Conservation (phyloP, 2,888 invertebrate species). For the Mythimna albipuncta region DNA sequence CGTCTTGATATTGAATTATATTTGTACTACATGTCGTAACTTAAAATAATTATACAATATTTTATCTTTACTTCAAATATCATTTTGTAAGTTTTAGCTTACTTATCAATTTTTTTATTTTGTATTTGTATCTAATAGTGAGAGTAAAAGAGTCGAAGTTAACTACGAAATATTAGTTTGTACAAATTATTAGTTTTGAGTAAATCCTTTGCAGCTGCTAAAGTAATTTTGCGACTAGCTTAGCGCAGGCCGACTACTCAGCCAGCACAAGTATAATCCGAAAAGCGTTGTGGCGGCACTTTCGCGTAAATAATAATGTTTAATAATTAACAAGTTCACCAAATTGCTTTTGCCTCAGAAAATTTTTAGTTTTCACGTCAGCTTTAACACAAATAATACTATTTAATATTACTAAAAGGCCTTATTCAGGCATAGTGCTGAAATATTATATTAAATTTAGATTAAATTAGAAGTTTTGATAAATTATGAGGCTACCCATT, state of each 20-base stretch:
- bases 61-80: neutral
- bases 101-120: too few species aligned
- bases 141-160: constrained; percentile 2
- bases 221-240: constrained; percentile 20
- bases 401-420: neutral
- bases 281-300: constrained; percentile 2
- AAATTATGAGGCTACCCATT: neutral
- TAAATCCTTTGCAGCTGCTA: constrained; percentile 9
- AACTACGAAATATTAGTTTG: neutral
- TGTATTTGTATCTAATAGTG: neutral
- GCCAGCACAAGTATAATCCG: constrained; percentile 20
- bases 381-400: constrained; percentile 10
- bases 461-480: constrained; percentile 16
- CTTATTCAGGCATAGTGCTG: neutral
- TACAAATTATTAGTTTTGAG: neutral
- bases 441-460: constrained; percentile 21
- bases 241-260: neutral
- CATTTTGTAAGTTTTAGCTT: too few species aligned
- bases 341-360: constrained; percentile 5
- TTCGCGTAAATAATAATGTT: constrained; percentile 8
- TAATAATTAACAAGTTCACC: constrained; percentile 36
- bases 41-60: neutral
- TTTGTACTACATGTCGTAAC: neutral
- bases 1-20: constrained; percentile 8
- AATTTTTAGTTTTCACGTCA: constrained; percentile 31